A percentile compares a stretch with the other conserved stretches of the same genome.
Conservation (phyloP, 2,113 vertebrate species). For the Neotoma lepida region DNA sequence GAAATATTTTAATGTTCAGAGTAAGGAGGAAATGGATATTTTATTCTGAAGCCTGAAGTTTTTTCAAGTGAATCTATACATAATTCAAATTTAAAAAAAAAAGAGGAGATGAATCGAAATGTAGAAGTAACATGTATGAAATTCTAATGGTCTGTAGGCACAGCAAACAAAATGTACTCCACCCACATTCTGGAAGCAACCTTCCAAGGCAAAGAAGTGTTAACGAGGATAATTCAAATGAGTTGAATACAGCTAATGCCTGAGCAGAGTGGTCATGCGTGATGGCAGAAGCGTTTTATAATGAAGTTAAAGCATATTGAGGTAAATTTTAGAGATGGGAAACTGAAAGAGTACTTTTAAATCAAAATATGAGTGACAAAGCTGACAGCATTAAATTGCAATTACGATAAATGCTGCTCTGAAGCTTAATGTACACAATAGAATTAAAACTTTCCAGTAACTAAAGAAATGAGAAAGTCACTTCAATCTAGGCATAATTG, state of each 20-base stretch:
- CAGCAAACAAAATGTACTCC: slow-evolving; percentile 61
- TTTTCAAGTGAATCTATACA: slow-evolving; percentile 9
- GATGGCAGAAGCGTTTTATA: slow-evolving; percentile 61
- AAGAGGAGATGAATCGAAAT: not conserved
- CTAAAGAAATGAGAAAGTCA: slow-evolving; percentile 29
- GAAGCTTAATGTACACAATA: slow-evolving; percentile 44
- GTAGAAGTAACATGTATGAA: slow-evolving; percentile 37
- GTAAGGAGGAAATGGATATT: not conserved
- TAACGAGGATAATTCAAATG: slow-evolving; percentile 63
- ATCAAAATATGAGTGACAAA: slow-evolving; percentile 63
- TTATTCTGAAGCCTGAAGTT: not conserved
- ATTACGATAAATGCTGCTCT: slow-evolving; percentile 57
- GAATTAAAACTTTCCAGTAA: slow-evolving; percentile 28
- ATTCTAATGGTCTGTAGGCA: slow-evolving; percentile 24
- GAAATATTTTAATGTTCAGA: not conserved
- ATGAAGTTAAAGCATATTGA: slow-evolving; percentile 64
- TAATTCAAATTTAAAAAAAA: not conserved
- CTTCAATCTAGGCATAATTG: slow-evolving; percentile 40
- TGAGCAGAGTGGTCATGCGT: slow-evolving; percentile 59
- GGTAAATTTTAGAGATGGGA: slow-evolving; percentile 68
- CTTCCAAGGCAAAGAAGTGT: slow-evolving; percentile 57
- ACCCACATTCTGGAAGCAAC: slow-evolving; percentile 31
- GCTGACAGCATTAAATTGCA: slow-evolving; percentile 56
- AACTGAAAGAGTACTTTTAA: slow-evolving; percentile 55
- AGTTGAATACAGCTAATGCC: slow-evolving; percentile 49